Evolutionary conservation across 2,797 vertebrate species (phyloP).

Genomic region (Pangasius djambal): DNA sequence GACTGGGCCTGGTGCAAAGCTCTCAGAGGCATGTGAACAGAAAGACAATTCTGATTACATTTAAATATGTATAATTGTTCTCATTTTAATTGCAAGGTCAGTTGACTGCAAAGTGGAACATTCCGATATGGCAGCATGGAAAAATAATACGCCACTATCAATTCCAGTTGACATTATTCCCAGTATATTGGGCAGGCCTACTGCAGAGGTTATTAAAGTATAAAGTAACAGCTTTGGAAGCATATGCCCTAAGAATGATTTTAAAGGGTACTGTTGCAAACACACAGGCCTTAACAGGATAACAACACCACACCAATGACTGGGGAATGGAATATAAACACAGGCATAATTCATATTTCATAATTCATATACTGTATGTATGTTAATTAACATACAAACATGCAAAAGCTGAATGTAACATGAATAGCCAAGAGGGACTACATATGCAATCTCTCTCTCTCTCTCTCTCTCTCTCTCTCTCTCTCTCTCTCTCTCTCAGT

Average conservation of each 20-base stretch:
- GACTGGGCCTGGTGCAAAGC: neutral
- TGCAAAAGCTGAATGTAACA: neutral
- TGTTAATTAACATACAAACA: neutral
- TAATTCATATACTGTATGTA: neutral
- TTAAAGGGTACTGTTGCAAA: conserved; percentile 30
- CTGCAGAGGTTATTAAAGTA: conserved; percentile 42
- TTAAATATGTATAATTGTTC: neutral
- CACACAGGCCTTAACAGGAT: conserved; percentile 2
- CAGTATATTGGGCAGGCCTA: conserved; percentile 26
- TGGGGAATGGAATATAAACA: neutral
- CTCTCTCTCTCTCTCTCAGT: neutral
- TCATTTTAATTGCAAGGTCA: conserved; percentile 3
- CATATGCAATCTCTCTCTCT: neutral
- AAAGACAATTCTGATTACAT: neutral
- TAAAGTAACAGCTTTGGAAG: conserved; percentile 34
- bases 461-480: neutral
- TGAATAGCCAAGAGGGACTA: neutral
- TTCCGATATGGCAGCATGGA: conserved; percentile 18
- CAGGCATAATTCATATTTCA: neutral
- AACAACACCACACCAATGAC: neutral
- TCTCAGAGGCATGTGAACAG: neutral
- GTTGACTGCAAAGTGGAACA: conserved; percentile 24
- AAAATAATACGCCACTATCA: conserved; percentile 41
- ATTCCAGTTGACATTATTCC: conserved; percentile 38
- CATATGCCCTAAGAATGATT: conserved; percentile 24